phyloP scores from a whole-genome alignment of 2,888 invertebrate species.

The Erebia aethiops region DNA sequence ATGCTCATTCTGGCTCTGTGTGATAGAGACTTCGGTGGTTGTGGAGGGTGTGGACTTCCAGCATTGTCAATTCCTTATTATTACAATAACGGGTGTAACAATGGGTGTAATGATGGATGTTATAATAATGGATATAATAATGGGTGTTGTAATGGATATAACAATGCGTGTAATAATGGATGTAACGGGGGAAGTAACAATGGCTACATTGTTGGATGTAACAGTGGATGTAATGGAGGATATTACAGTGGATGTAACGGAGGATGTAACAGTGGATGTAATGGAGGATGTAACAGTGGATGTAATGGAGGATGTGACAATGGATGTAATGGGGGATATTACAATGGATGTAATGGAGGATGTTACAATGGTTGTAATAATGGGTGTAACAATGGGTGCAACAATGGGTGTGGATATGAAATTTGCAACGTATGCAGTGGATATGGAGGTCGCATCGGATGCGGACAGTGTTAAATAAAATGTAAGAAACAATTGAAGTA shows the following conservation, averaged over 20 bases:
- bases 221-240: constrained; percentile 36
- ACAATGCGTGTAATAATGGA: constrained; percentile 19
- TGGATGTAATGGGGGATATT: constrained; percentile 40
- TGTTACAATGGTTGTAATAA: neutral
- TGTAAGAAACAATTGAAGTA: neutral
- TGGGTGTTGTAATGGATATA: too few species aligned
- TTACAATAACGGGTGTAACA: too few species aligned
- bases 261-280: constrained; percentile 31
- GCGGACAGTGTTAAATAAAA: neutral
- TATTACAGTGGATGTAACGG: constrained; percentile 39
- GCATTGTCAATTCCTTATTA: too few species aligned
- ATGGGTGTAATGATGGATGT: too few species aligned
- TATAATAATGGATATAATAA: too few species aligned
- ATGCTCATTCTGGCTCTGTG: constrained; percentile 51
- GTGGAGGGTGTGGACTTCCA: too few species aligned
- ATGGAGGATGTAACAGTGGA: constrained; percentile 44
- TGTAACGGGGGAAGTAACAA: constrained; percentile 31
- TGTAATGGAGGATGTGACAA: constrained; percentile 43
- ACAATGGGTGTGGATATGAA: neutral
- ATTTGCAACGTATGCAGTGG: neutral
- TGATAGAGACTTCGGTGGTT: constrained; percentile 26
- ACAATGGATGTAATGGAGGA: constrained; percentile 4
- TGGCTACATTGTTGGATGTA: constrained; percentile 40
- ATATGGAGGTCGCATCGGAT: neutral
- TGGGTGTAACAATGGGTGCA: neutral